Evolutionary conservation across 2,888 invertebrate species (phyloP), one percentile per base, ranked within the genome.

Genomic region (Agrotis exclamationis): DNA sequence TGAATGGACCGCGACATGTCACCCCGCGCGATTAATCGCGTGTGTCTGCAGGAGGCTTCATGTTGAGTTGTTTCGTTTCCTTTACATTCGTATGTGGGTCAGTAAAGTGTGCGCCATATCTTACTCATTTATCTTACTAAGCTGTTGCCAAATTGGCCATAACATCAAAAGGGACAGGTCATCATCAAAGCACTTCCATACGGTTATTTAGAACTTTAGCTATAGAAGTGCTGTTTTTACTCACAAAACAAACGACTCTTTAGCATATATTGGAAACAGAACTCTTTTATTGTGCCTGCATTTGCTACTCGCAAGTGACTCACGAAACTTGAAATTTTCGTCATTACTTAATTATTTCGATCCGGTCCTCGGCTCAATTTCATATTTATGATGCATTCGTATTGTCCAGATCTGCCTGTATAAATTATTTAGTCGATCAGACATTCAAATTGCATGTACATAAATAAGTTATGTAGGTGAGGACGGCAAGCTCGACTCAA

Each of bases 391-490:
- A 47, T 65, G 72, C 79, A 82, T 74, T 70, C 53, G 67, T 70
- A 57, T 59, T 67, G 66, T 70, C 69, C 70, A 70, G 56, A 59
- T 53, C 56, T 60, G 16, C 44, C 47, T 22, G 57, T 64, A 28
- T 71, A 68, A 67, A 75, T 75, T 68, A 76, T 81, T 79, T 59
- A 66, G 54, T 57, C 63, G 53, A 79, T 82, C 79, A 81, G 76
- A 84, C 84, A 76, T 83, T 82, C 59, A 79, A 82, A 79, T 83
- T 53, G 51, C 68, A 83, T 74, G 79, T 74, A 67, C 83, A 74
- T 84, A 79, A 76, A 68, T 82, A 82, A 76, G 45, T 66, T 67
- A 76, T 68, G 50, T 64, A 65, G 70, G 66, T 66, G 54, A 79
- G 58, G 48, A 63, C 39, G 45, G 59, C 50, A 67, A 66, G 39